These are phyloP conservation scores for Uromys caudimaculatus DNA, from an alignment of 2,797 vertebrate species.

Conservation along the genomic window DNA sequence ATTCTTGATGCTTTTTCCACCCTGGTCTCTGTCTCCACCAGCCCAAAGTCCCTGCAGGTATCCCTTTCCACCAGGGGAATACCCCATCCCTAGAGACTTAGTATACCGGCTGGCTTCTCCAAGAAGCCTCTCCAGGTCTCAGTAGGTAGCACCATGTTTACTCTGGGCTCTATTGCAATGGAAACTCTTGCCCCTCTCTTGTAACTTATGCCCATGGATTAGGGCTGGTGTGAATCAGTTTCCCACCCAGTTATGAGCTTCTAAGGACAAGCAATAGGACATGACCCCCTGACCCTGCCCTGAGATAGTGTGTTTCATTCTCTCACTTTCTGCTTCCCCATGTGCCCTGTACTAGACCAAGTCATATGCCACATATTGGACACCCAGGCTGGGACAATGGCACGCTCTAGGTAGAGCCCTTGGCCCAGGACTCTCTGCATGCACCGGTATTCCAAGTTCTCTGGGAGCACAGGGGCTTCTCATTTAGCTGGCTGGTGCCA, in stretches of 20 bases:
- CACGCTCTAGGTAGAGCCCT: not conserved
- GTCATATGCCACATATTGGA: not conserved
- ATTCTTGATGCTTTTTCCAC: not conserved
- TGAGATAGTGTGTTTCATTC: not conserved
- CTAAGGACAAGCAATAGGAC: not conserved
- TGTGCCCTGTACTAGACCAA: not conserved
- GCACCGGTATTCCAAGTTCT: not conserved
- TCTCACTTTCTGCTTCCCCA: not conserved
- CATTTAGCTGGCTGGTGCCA: not conserved
- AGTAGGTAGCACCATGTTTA: rapidly evolving
- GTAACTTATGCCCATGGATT: not conserved
- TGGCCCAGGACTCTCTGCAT: not conserved
- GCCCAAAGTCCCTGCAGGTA: not conserved
- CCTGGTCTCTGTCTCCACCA: not conserved
- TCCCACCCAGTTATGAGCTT: not conserved
- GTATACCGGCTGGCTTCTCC: not conserved
- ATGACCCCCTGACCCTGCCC: not conserved
- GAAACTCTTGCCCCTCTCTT: not conserved
- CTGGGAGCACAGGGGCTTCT: not conserved
- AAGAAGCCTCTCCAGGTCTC: not conserved
- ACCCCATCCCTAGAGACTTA: not conserved
- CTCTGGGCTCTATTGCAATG: not conserved
- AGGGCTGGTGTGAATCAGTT: not conserved
- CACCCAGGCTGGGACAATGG: not conserved
- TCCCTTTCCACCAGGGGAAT: not conserved